phyloP scores from a whole-genome alignment of 2,113 vertebrate species.

The Mandrillus leucophaeus region DNA sequence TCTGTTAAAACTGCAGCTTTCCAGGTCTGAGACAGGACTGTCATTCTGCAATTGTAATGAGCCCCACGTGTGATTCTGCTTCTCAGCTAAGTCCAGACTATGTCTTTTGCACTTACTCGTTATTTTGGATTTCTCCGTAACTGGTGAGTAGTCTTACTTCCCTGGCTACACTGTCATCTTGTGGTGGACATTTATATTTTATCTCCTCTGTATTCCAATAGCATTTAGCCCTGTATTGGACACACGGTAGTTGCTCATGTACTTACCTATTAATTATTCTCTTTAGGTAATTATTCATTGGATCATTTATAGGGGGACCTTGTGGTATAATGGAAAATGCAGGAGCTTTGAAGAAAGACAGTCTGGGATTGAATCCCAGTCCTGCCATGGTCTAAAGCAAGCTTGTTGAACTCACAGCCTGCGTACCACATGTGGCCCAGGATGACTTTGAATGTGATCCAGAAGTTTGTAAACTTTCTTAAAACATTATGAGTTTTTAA shows the following conservation, averaged over 20 bases:
- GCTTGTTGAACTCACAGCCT: too few relatives aligned
- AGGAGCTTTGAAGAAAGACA: background rate
- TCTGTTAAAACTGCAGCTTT: constrained; percentile 28
- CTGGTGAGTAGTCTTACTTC: background rate
- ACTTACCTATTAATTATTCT: background rate
- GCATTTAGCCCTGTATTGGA: background rate
- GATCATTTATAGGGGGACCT: background rate
- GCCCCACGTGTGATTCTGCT: background rate
- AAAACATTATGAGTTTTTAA: too few relatives aligned
- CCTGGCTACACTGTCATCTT: background rate
- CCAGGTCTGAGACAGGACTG: background rate
- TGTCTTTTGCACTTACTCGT: background rate
- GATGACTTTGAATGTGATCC: too few relatives aligned
- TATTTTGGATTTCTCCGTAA: background rate
- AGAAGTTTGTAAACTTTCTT: too few relatives aligned
- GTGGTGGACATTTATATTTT: background rate
- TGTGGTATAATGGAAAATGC: background rate
- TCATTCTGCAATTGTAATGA: background rate
- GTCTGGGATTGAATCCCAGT: background rate
- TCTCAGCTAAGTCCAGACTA: background rate
- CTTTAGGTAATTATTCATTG: background rate
- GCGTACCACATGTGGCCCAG: too few relatives aligned
- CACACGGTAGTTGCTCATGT: background rate
- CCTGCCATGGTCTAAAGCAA: background rate
- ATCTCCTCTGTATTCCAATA: background rate